Evolutionary conservation across 1,140 invertebrate species (phyloP).

Genomic region (Zelostemma sp.): DNA sequence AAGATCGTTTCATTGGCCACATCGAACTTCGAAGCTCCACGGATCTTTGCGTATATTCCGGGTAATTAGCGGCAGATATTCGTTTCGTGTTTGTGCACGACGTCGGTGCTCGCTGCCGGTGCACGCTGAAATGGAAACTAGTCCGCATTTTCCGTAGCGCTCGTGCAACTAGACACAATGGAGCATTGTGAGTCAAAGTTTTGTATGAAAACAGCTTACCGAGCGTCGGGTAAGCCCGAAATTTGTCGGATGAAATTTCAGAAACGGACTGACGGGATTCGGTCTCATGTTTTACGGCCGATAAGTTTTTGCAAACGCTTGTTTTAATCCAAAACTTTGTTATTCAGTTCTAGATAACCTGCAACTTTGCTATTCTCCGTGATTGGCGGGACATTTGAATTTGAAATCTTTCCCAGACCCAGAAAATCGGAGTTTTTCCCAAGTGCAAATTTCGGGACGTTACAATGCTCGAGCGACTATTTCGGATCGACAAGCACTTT

Average conservation of each 20-base stretch:
- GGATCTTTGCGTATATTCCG: slow-evolving; percentile 36
- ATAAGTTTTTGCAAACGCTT: slow-evolving; percentile 31
- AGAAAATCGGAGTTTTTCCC: too few species aligned
- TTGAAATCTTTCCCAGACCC: too few species aligned
- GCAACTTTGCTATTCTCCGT: too few species aligned
- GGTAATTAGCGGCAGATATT: slow-evolving; percentile 48
- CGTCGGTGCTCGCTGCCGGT: slow-evolving; percentile 22
- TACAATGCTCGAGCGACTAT: not conserved
- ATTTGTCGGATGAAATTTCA: slow-evolving; percentile 46
- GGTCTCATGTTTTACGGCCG: slow-evolving; percentile 37
- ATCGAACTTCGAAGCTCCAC: slow-evolving; percentile 28
- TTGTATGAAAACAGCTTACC: slow-evolving; percentile 57
- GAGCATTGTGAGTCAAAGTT: slow-evolving; percentile 53
- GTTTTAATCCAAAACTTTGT: slow-evolving; percentile 37
- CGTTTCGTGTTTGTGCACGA: slow-evolving; percentile 47
- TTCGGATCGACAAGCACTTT: slow-evolving; percentile 30
- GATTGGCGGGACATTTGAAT: too few species aligned
- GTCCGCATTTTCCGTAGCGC: slow-evolving; percentile 34
- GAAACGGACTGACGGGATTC: slow-evolving; percentile 30
- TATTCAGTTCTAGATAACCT: not conserved
- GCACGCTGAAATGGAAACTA: slow-evolving; percentile 29
- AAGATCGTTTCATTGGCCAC: slow-evolving; percentile 1
- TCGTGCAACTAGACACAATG: slow-evolving; percentile 43
- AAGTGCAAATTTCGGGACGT: too few species aligned
- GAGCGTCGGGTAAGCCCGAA: slow-evolving; percentile 49